Base-by-base conservation (phyloP, 1,140 invertebrate genomes). In the Bradysia coprophila region DNA sequence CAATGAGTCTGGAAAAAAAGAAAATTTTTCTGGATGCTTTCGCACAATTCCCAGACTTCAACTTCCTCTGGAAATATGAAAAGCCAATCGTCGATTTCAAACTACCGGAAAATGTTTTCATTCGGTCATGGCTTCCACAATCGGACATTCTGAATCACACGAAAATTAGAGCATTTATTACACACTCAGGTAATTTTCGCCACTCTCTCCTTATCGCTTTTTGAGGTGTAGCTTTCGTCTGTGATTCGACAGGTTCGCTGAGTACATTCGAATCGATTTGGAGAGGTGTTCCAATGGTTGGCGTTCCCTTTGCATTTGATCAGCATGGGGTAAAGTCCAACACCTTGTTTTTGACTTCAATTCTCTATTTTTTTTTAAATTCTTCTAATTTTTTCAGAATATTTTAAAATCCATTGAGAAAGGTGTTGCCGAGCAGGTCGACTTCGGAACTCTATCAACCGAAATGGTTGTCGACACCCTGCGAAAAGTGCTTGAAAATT, bases 261-360 rank as follows among this genome's bases (percentile, higher is more conserved):
- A 62, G 63, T 40, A 62, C 57, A 13, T 52, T 61, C 23, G 67
- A 71, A 54, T 57, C 63, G 3, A 49, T 65, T 4, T 59, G 56
- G 42, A 55, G 61, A 44, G 64, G 61, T 5, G 57, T 66, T 2
- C 67, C 67, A 3, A 48, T 70, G 5, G 45, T 71, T 21, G 60
- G 56, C 3, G 49, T 71, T 11, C 69, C 68, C 2, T 51, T 71
- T 20, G 56, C 59, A 36, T 49, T 52, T 20, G 68, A 71, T 47
- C 61, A 63, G 40, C 51, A 36, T 21, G 36, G 38, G 16, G 36
- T 38, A 38, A 38, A 20, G 18, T 6, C 11, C 18, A 6, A 18
- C 6, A 36, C 28, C 8, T 9, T 9, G 28, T 31, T 31, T 31
- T 9, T 31, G 8, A 31, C 8, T 9, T 31, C 8, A 31, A 8